phyloP scores from a whole-genome alignment of 2,888 invertebrate genomes.

The Blastobasis adustella region DNA sequence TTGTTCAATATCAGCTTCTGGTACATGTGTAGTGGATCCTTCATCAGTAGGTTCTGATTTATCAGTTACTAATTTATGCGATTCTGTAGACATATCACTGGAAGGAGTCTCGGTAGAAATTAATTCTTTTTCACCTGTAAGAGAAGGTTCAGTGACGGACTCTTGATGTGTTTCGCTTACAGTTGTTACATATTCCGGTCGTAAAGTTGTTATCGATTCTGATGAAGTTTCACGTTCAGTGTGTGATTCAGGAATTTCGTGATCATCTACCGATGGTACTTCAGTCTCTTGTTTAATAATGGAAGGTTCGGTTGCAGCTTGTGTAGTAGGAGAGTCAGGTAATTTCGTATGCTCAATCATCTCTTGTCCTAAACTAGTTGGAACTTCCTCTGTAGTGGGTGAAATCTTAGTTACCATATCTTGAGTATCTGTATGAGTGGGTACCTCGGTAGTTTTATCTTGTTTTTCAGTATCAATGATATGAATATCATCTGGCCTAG shows the following conservation, averaged over 20 bases:
- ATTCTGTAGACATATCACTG: constrained; percentile 1
- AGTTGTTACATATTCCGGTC: no score
- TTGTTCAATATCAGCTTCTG: neutral
- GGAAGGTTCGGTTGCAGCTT: no score
- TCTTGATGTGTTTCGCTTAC: no score
- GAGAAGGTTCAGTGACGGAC: no score
- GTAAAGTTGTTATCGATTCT: no score
- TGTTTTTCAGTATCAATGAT: neutral
- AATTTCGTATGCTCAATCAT: no score
- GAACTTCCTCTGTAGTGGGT: no score
- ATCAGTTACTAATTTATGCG: constrained; percentile 1
- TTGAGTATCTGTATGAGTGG: neutral
- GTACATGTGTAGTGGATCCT: neutral
- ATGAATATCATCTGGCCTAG: neutral
- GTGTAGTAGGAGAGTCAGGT: no score
- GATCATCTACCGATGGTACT: neutral
- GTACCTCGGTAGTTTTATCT: neutral
- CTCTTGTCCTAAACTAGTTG: no score
- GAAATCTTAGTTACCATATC: neutral
- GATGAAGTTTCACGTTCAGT: neutral
- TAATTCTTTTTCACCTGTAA: no score
- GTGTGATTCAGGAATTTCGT: neutral
- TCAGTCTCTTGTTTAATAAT: neutral
- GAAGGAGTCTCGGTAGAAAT: no score
- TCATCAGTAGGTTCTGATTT: neutral